Evolutionary conservation across 2,888 invertebrate species (phyloP), one percentile per base, ranked within the genome.

Genomic region (Oscheius sp.): DNA sequence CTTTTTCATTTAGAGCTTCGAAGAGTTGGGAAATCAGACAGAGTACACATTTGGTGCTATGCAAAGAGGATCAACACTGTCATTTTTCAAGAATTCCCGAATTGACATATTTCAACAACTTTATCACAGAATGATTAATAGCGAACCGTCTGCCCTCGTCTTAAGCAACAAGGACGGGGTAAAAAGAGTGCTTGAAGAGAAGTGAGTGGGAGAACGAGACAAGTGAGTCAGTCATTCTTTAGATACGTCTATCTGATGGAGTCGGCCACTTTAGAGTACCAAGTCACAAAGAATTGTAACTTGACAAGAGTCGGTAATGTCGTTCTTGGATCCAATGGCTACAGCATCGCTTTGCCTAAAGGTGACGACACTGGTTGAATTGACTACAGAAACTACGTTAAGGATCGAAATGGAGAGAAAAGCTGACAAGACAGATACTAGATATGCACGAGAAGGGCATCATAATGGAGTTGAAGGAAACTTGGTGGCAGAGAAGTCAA

Each of bases 281-380:
- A 93, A n/a, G 95, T 95, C 13, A 94, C 85, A 4, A 84, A 96
- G 57, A 94, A 96, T 89, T 97, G 97, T 89, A 96, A 96, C 89
- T 91, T 97, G 58, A 96, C 96, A 33, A 95, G 96, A 91, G 94
- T 97, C 70, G 96, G 96, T 0, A 96, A 96, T 0, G 91, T 94
- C 7, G 85, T 86, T 29, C 90, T 94, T 0, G 94, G 94, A 88
- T 93, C 93, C 35, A 94, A 94, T 89, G 95, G 96, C 35, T 98
- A 97, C 90, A 98, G 98, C 42, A 96, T 98, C 84, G 98, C 96
- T 0, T 95, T 96, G 0, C 96, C 95, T 75, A 96, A 95, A 91
- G 96, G 96, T 73, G 5, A 47, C 48, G 21, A 9, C 32, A 60
- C 5, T 7, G 10, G 2, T 3, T 65, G 11, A 29, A 37, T 37